Conservation (phyloP, 2,797 vertebrate genomes). For the Alfaro cultratus region DNA sequence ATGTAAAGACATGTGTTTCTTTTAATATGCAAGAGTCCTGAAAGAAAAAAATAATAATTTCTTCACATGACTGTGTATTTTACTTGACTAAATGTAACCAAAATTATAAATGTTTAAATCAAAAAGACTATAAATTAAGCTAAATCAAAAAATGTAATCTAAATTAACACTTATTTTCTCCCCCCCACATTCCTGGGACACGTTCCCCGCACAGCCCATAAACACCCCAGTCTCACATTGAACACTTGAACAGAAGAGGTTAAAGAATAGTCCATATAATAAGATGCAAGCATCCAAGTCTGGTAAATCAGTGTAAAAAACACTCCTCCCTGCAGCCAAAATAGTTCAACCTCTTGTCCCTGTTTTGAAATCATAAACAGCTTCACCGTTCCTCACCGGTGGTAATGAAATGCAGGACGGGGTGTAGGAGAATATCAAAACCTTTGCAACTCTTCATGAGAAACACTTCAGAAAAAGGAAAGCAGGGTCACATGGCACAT, state of each 20-base stretch:
- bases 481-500: slow-evolving; percentile 73
- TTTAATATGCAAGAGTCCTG: not conserved
- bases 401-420: slow-evolving; percentile 81
- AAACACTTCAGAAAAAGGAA: slow-evolving; percentile 73
- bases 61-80: not conserved
- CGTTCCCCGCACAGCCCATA: slow-evolving; percentile 61
- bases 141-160: not conserved
- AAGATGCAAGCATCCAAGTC: slow-evolving; percentile 78
- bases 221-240: slow-evolving; percentile 78
- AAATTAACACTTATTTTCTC: not conserved
- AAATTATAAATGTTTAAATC: not conserved
- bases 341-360: slow-evolving; percentile 77
- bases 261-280: slow-evolving; percentile 86
- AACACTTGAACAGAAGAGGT: slow-evolving; percentile 81
- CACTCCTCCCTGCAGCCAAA: slow-evolving; percentile 78
- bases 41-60: not conserved
- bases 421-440: slow-evolving; percentile 62
- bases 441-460: slow-evolving; percentile 46
- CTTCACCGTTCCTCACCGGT: slow-evolving; percentile 58
- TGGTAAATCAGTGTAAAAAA: slow-evolving; percentile 83
- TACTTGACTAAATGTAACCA: not conserved
- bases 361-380: slow-evolving; percentile 79
- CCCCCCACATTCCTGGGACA: slow-evolving; percentile 57
- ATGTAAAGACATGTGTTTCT: not conserved
- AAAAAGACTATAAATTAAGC: not conserved